Evolutionary conservation across 2,888 invertebrate genomes (phyloP), one percentile per base, ranked within the genome.

Genomic region (Saturnia pavonia): DNA sequence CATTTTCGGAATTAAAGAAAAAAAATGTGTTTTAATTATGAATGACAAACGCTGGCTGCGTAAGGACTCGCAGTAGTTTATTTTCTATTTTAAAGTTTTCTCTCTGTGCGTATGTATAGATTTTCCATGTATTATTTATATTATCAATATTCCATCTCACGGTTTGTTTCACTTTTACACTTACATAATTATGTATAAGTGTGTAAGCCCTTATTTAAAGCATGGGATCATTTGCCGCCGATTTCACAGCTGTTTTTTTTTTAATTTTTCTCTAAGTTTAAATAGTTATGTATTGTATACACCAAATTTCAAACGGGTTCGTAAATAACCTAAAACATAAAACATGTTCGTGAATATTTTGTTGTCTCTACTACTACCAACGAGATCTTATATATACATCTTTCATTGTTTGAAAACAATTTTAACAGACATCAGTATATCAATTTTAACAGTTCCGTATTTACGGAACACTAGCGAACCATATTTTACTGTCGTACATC

Each of bases 401-500:
- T 63, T 34, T 34, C 14, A 27, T 65, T 65, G 40, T 40, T 40
- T 40, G n/a, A 40, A 65, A 67, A 22, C 42, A 75, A 75, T 74
- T 74, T 76, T 80, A 81, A 83, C 2, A 85, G 84, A 80, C 78
- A 16, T 78, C 80, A 73, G n/a, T n/a, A n/a, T n/a, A n/a, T n/a
- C n/a, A n/a, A n/a, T n/a, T n/a, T n/a, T n/a, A n/a, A n/a, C n/a
- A 77, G 74, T 74, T 76, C 73, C 71, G 77, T 76, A 71, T 76
- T 77, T 74, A 76, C 74, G 73, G 77, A 78, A 77, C 77, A 78
- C 75, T 27, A 25, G 12, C n/a, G 16, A 74, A 73, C 77, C 79
- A 81, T 84, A 82, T 82, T 82, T 83, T 79, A 81, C 78, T 74
- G 72, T 80, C 80, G 78, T 80, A 75, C 34, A 73, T 83, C 82